Base-by-base conservation (phyloP, 2,888 invertebrate species). In the Pardosa pseudoannulata region DNA sequence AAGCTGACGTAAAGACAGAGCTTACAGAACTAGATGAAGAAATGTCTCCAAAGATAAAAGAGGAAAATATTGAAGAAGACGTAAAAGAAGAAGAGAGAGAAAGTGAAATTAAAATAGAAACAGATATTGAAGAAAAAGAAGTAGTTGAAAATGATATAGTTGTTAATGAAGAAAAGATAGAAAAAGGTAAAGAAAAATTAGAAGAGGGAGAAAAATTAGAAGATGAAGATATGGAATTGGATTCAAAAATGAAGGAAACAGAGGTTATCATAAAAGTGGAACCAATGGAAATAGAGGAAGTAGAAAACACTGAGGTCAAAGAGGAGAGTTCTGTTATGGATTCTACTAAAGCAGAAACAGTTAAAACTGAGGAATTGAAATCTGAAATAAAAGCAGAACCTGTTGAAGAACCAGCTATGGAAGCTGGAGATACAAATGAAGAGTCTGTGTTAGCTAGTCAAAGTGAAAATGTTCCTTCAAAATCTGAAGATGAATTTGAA, bases 401-500 rank as follows among this genome's bases (percentile, higher is more conserved):
- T 62, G 62, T 9, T 36, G 36, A 7, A 36, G 36, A 36, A 7
- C 9, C 36, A 36, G 36, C 6, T 9, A 36, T 36, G 36, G 6
- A 36, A 36, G 5, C 36, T 36, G 36, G 9, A 36, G 36, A 7
- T 36, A 36, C n/a, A 67, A 29, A 29, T 31, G 64, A 65, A 65
- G 16, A 36, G 19, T 32, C 32, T 32, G n/a, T 32, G n/a, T 67
- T 23, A 1, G 2, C 67, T 67, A 32, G 67, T 67, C 32, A 13
- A 16, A 28, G 27, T 32, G 64, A 64, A 31, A 11, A 56, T 39
- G 65, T 39, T 56, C 11, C 56, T 56, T 31, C 19, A 1, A 56
- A 73, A 70, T 0, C 23, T 50, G 62, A 73, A 31, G 73, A 71
- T 16, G 39, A 56, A 32, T 13, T 50, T 88, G 93, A 94, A 0